A percentile compares a stretch with the other conserved stretches of the same genome.
Conservation (phyloP, 2,113 vertebrate genomes). For the Pelobates fuscus region DNA sequence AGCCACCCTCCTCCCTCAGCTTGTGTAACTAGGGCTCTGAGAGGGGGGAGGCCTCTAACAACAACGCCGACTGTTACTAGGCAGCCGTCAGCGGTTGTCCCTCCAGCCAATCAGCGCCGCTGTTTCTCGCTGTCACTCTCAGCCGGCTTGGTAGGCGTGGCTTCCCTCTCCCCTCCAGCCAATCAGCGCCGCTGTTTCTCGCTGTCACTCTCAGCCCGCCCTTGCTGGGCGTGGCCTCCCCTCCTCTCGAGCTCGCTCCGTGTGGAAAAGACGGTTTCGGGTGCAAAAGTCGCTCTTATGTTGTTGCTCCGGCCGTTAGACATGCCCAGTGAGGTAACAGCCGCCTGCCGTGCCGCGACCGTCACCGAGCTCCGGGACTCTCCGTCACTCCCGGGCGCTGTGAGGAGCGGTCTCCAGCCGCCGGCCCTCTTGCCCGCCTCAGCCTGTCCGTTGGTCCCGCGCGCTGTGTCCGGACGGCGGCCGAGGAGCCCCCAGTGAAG, state of each 20-base stretch:
- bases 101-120: slow-evolving; percentile 51
- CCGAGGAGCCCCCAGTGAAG: slow-evolving; percentile 7
- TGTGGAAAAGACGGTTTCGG: slow-evolving; percentile 96
- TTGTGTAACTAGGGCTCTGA: neutral
- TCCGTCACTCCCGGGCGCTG: slow-evolving; percentile 4
- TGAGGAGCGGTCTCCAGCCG: slow-evolving; percentile 20
- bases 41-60: neutral
- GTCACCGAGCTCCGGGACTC: neutral
- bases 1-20: neutral
- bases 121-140: slow-evolving; percentile 55
- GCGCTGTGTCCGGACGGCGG: neutral
- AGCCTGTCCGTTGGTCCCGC: neutral
- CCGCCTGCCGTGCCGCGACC: neutral
- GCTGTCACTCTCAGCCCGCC: slow-evolving; percentile 55
- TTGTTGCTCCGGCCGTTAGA: slow-evolving; percentile 81
- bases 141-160: slow-evolving; percentile 38
- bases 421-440: slow-evolving; percentile 14
- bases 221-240: slow-evolving; percentile 44
- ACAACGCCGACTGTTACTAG: slow-evolving; percentile 31
- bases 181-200: slow-evolving; percentile 37
- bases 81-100: neutral
- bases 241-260: slow-evolving; percentile 73
- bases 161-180: slow-evolving; percentile 38
- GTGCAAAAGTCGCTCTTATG: slow-evolving; percentile 97
- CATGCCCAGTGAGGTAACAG: slow-evolving; percentile 49